Conservation (phyloP, 2,888 invertebrate genomes). For the Conus canariensis region DNA sequence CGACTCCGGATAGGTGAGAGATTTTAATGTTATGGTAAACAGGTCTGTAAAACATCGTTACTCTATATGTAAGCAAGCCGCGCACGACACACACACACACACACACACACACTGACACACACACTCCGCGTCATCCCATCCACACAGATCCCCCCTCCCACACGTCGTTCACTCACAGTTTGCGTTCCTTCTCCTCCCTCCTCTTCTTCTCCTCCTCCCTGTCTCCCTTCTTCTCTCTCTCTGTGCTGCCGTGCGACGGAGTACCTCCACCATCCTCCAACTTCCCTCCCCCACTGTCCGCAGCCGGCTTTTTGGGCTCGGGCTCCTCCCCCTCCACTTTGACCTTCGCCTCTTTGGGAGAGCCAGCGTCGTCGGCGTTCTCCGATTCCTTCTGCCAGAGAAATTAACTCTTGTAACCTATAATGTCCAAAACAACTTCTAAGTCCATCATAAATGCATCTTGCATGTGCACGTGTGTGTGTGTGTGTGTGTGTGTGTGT, state of each 20-base stretch:
- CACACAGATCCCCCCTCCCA: background rate
- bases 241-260: constrained; percentile 12
- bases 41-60: too few species aligned
- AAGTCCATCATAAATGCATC: too few species aligned
- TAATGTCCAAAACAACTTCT: too few species aligned
- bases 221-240: constrained; percentile 14
- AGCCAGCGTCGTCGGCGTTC: background rate
- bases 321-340: background rate
- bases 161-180: constrained; percentile 27
- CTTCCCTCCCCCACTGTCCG: too few species aligned
- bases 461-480: too few species aligned
- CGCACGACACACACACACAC: background rate
- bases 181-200: constrained; percentile 46
- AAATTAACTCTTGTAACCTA: too few species aligned
- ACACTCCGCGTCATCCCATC: background rate
- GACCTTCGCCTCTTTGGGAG: background rate
- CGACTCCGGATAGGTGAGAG: too few species aligned
- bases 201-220: constrained; percentile 44
- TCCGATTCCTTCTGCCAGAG: constrained; percentile 9
- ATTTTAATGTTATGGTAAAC: too few species aligned
- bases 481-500: too few species aligned
- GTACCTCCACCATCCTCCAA: background rate
- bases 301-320: background rate
- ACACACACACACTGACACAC: background rate
- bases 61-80: too few species aligned